Evolutionary conservation across 1,140 invertebrate genomes (phyloP).

Genomic region (Aphelenchoides besseyi): DNA sequence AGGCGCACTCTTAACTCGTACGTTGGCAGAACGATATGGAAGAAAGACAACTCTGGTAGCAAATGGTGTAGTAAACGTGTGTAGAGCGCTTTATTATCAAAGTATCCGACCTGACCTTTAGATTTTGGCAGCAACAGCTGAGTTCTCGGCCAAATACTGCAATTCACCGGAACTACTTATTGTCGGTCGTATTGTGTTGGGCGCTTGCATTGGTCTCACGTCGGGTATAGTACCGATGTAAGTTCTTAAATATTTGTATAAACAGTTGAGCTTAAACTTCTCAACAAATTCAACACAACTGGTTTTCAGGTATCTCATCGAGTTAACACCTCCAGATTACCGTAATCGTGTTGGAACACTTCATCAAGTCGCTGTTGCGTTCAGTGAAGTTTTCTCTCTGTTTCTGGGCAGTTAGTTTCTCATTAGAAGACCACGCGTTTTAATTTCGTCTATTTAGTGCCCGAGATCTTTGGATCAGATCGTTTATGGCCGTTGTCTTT

Average conservation of each 20-base stretch:
- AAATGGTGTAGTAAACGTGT: constrained; percentile 57
- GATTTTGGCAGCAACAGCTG: constrained; percentile 51
- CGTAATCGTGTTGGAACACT: constrained; percentile 64
- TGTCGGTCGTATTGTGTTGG: constrained; percentile 52
- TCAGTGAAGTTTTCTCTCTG: constrained; percentile 60
- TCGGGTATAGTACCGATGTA: not conserved
- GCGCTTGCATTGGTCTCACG: constrained; percentile 63
- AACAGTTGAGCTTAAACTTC: too few species aligned
- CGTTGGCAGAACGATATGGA: constrained; percentile 49
- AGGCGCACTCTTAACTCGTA: constrained; percentile 40
- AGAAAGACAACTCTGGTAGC: constrained; percentile 53
- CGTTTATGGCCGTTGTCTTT: constrained; percentile 58
- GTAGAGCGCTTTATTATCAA: too few species aligned
- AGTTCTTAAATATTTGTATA: too few species aligned
- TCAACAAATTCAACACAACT: too few species aligned
- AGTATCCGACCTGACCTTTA: too few species aligned
- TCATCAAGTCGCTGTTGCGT: constrained; percentile 63
- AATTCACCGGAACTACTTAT: constrained; percentile 57
- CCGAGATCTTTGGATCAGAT: constrained; percentile 36
- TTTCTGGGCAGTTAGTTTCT: too few species aligned
- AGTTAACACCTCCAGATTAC: constrained; percentile 62
- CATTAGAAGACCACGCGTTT: too few species aligned
- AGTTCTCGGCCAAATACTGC: constrained; percentile 46
- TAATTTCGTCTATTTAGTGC: too few species aligned
- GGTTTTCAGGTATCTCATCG: too few species aligned